Base-by-base conservation (phyloP, 2,888 invertebrate species). In the Trichopoda pennipes region DNA sequence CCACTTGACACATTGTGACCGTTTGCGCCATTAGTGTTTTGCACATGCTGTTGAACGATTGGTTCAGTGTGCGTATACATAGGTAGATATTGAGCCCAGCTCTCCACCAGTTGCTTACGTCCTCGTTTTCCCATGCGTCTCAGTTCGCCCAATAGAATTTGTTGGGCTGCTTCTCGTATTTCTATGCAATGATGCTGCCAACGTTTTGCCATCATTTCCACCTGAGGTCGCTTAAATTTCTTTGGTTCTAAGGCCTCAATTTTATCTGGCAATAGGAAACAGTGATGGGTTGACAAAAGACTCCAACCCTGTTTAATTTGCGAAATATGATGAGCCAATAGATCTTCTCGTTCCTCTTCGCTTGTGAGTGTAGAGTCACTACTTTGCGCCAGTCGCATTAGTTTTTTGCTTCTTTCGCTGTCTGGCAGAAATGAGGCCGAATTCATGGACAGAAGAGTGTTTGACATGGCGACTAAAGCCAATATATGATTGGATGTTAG, bases 121-220 rank as follows among this genome's bases (percentile, higher is more conserved):
- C 99, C 99, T 88, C 97, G 97, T 80, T 90, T 91, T 38, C 91
- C 91, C 90, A 91, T 91, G 1, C 97, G 93, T 81, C 96, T 94
- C 35, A 99, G 92, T 91, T 99, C 99, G 0, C 99, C 98, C 16
- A 99, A 92, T 0, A 99, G 92, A 38, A 99, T 92, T 12, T 99
- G 98, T 89, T 99, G 99, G 0, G 99, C 97, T 0, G 99, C 99
- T 91, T 99, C 98, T 6, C 99, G 93, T 60, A 98, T 98, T 92
- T 99, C 99, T 7, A 99, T 93, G 90, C 99, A 99, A 86, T 98
- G 96, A 92, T 99, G 99, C 90, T 99, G 99, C 99, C 99, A 99
- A 82, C 98, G 93, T 19, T 98, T 94, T 0, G 99, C 99, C 93
- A 99, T 93, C 95, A 98, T 97, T 91, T 99, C 99, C 6, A 99